Evolutionary conservation across 2,888 invertebrate species (phyloP).

Genomic region (Tricholauxania praeusta): DNA sequence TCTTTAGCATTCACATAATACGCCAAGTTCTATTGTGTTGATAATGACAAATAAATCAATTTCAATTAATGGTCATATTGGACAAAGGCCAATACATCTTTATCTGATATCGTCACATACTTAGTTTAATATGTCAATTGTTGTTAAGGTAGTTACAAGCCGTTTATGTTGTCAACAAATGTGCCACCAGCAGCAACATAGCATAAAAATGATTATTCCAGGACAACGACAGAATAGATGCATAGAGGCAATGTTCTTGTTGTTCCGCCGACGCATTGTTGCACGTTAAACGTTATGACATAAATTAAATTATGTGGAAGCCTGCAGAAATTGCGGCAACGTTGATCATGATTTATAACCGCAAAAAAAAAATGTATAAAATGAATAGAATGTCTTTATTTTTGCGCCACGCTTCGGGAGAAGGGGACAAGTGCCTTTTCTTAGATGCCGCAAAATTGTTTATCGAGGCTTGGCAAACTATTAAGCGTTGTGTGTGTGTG

Average conservation of each 20-base stretch:
- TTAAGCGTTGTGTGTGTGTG: too few species aligned
- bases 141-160: conserved; percentile 6
- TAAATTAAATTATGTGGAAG: conserved; percentile 31
- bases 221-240: conserved; percentile 60
- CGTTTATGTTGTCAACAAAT: conserved; percentile 6
- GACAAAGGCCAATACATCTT: too few species aligned
- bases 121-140: conserved; percentile 7
- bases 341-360: conserved; percentile 32
- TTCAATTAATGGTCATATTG: too few species aligned
- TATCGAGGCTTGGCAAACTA: too few species aligned
- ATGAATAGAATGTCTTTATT: too few species aligned
- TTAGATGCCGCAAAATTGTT: too few species aligned
- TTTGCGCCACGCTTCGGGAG: too few species aligned
- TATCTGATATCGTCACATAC: too few species aligned
- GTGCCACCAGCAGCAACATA: conserved; percentile 3
- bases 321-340: conserved; percentile 4
- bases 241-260: conserved; percentile 46
- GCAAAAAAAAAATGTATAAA: not conserved
- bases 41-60: too few species aligned
- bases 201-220: conserved; percentile 59
- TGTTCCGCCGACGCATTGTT: not conserved
- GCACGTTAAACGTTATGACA: conserved; percentile 28
- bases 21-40: too few species aligned
- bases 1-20: too few species aligned
- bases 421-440: too few species aligned